Base-by-base conservation (phyloP, 2,888 invertebrate species). In the Pilophorus perplexus region DNA sequence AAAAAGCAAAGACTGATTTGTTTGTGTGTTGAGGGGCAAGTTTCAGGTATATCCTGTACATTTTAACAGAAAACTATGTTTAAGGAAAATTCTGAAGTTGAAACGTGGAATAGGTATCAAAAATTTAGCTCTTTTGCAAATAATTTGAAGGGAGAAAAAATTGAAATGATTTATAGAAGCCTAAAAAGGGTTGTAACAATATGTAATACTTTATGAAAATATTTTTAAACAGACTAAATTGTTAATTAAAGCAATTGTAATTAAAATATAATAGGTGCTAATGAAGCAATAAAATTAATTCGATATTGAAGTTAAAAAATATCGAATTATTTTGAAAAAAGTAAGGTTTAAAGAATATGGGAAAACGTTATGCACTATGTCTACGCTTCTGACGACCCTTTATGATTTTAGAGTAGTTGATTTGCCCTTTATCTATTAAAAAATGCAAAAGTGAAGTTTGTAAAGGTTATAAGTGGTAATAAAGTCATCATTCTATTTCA, bases 391-490 rank as follows among this genome's bases (percentile, higher is more conserved):
- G 62, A 62, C 62, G 62, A 62, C 62, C 62, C 62, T 62, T 62
- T 62, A 59, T 65, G 59, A 65, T 67, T 69, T 69, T 69, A 69
- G 69, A 67, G 42, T 69, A 69, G 67, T 67, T 69, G 23, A 69
- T 67, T 67, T 69, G 69, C 60, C 67, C 65, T 54, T 46, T 62
- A 62, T 28, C 46, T 46, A 62, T 46, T 46, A 62, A 23, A 42
- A 67, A 67, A 52, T 59, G 59, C 65, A 55, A 59, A 46, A 68
- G 64, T 60, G 50, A 65, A 67, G 65, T 69, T 69, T 69, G 69
- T 69, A 69, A 69, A 64, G 59, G 65, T 65, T 64, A 67, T 64
- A 67, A 60, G 65, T 69, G 67, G 65, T 64, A 69, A 69, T 69
- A 69, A 69, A 69, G 54, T 55, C 67, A 67, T 68, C 64, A 65